A percentile compares a stretch with the other conserved stretches of the same genome.
These are phyloP conservation scores for Taphrorychus bicolor DNA, from an alignment of 2,888 invertebrate genomes.

Conservation along the genomic window DNA sequence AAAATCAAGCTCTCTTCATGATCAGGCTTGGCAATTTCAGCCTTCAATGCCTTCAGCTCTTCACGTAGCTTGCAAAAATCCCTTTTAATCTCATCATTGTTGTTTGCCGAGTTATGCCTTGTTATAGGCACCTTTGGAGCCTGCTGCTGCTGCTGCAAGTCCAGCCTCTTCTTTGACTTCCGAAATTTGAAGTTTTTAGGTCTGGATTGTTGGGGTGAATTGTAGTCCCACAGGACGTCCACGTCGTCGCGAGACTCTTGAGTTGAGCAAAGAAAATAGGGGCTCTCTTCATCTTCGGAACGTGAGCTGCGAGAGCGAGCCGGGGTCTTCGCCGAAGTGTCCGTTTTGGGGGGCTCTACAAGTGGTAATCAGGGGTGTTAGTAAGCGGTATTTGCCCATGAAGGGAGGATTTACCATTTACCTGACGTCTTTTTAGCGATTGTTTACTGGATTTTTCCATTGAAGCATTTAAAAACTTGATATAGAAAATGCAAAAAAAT, in stretches of 20 bases:
- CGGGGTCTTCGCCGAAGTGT: slow-evolving; percentile 23
- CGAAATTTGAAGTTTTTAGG: slow-evolving; percentile 30
- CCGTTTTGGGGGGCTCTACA: too few species aligned
- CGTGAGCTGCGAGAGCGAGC: slow-evolving; percentile 8
- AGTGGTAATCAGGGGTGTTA: too few species aligned
- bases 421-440: neutral
- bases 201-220: slow-evolving; percentile 50
- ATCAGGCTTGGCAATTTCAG: slow-evolving; percentile 50
- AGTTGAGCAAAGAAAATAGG: slow-evolving; percentile 46
- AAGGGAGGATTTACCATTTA: neutral
- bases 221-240: slow-evolving; percentile 64
- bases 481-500: too few species aligned
- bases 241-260: slow-evolving; percentile 57
- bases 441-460: slow-evolving; percentile 26
- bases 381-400: neutral
- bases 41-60: slow-evolving; percentile 53
- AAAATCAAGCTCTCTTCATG: slow-evolving; percentile 49
- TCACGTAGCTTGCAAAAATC: slow-evolving; percentile 55
- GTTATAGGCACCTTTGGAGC: slow-evolving; percentile 52
- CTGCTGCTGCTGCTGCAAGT: slow-evolving; percentile 42
- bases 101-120: slow-evolving; percentile 49
- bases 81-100: slow-evolving; percentile 43
- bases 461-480: too few species aligned
- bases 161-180: slow-evolving; percentile 22
- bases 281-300: slow-evolving; percentile 38